These are phyloP conservation scores for Nephrotoma appendiculata DNA, from an alignment of 2,888 invertebrate species.

Conservation along the genomic window DNA sequence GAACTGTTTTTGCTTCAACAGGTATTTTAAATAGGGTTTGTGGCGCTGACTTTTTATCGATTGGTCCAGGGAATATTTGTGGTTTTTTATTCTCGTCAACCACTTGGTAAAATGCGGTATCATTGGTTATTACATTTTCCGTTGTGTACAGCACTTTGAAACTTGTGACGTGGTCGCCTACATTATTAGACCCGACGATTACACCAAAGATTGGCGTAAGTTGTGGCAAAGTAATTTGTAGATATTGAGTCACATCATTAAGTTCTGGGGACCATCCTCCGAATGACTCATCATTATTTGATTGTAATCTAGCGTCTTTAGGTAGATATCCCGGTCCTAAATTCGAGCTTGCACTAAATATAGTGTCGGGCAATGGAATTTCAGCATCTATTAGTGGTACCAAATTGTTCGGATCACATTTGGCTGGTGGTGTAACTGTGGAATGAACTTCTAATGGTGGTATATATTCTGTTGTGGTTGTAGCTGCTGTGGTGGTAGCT, in stretches of 20 bases:
- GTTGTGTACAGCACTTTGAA: slow-evolving; percentile 54
- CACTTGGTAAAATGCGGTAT: slow-evolving; percentile 42
- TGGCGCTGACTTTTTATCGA: slow-evolving; percentile 40
- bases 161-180: slow-evolving; percentile 61
- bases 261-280: slow-evolving; percentile 56
- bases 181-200: slow-evolving; percentile 49
- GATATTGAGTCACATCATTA: slow-evolving; percentile 47
- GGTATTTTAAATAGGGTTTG: slow-evolving; percentile 53
- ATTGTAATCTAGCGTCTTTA: slow-evolving; percentile 34
- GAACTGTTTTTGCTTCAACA: slow-evolving; percentile 56
- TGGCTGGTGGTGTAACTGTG: slow-evolving; percentile 32
- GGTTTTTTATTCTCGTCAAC: slow-evolving; percentile 37
- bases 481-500: not conserved
- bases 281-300: slow-evolving; percentile 24
- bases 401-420: slow-evolving; percentile 30
- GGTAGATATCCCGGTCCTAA: slow-evolving; percentile 37
- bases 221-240: slow-evolving; percentile 50
- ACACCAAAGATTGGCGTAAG: slow-evolving; percentile 55
- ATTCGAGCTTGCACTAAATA: slow-evolving; percentile 44
- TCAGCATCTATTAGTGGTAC: slow-evolving; percentile 34
- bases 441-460: slow-evolving; percentile 15
- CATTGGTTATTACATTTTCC: slow-evolving; percentile 30
- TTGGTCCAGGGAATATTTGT: slow-evolving; percentile 58
- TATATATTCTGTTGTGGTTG: not conserved
- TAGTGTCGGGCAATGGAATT: slow-evolving; percentile 34